A percentile compares a stretch with the other conserved stretches of the same genome.
These are phyloP conservation scores for Tenrec ecaudatus DNA, from an alignment of 2,113 vertebrate species.

Conservation along the genomic window DNA sequence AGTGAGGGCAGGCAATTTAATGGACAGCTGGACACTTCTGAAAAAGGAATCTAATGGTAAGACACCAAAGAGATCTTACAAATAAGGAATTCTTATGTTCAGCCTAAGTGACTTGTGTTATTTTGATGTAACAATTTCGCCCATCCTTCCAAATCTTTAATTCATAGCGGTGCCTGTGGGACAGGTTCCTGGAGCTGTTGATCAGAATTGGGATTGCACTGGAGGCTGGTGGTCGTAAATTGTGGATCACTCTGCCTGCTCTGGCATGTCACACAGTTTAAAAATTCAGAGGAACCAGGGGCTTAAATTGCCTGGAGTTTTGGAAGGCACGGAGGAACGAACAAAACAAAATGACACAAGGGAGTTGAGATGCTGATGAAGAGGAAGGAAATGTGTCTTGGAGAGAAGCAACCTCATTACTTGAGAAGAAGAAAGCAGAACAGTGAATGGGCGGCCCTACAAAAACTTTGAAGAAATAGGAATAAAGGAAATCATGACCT, in stretches of 20 bases:
- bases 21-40: not conserved
- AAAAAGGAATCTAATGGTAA: not conserved
- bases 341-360: not conserved
- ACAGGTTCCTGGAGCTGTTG: not conserved
- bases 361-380: too few species aligned
- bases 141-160: not conserved
- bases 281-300: not conserved
- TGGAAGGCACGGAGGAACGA: not conserved
- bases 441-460: not conserved
- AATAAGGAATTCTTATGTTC: too few species aligned
- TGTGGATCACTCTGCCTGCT: not conserved
- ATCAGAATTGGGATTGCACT: not conserved
- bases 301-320: not conserved
- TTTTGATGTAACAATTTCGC: too few species aligned
- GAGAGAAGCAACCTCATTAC: not conserved
- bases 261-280: not conserved
- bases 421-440: not conserved
- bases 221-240: not conserved
- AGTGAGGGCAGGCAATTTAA: not conserved
- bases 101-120: too few species aligned
- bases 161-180: not conserved
- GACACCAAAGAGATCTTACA: too few species aligned
- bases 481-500: not conserved
- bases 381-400: not conserved
- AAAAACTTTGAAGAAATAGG: too few species aligned